These are phyloP conservation scores for Daphoenositta chrysoptera DNA, from an alignment of 2,113 vertebrate genomes.

Conservation along the genomic window DNA sequence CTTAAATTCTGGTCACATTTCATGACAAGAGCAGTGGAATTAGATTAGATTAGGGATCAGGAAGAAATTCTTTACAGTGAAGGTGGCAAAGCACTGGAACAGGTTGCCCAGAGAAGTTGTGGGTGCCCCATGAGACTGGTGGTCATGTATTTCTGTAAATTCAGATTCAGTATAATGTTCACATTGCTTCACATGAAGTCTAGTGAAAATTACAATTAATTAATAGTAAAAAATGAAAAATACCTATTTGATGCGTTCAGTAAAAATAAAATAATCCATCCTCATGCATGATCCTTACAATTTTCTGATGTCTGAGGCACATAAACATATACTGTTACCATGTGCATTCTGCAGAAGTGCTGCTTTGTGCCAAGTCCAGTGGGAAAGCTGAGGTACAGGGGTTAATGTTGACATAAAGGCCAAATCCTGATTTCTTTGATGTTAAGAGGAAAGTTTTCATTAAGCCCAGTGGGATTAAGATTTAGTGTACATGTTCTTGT, in stretches of 20 bases:
- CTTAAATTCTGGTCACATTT: neutral
- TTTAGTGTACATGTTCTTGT: neutral
- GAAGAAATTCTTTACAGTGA: neutral
- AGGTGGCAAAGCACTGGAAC: neutral
- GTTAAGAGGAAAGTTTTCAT: slow-evolving; percentile 30
- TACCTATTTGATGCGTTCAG: neutral
- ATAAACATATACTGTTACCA: neutral
- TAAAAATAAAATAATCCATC: neutral
- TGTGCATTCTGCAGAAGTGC: neutral
- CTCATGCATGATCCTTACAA: neutral
- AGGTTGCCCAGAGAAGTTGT: neutral
- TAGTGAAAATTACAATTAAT: neutral
- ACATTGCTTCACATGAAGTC: neutral
- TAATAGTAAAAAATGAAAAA: neutral
- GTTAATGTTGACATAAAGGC: slow-evolving; percentile 35
- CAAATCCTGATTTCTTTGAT: slow-evolving; percentile 36
- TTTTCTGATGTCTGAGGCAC: neutral
- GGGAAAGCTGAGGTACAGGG: neutral
- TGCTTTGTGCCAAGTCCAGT: neutral
- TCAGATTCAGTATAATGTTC: neutral
- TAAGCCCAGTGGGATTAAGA: neutral
- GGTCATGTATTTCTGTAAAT: neutral
- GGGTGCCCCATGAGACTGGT: neutral
- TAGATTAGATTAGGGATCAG: neutral
- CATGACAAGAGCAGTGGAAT: neutral